Percentiles rank a stretch among this genome's conserved stretches.
phyloP scores from a whole-genome alignment of 2,888 invertebrate species.

The Tribolium freemani region DNA sequence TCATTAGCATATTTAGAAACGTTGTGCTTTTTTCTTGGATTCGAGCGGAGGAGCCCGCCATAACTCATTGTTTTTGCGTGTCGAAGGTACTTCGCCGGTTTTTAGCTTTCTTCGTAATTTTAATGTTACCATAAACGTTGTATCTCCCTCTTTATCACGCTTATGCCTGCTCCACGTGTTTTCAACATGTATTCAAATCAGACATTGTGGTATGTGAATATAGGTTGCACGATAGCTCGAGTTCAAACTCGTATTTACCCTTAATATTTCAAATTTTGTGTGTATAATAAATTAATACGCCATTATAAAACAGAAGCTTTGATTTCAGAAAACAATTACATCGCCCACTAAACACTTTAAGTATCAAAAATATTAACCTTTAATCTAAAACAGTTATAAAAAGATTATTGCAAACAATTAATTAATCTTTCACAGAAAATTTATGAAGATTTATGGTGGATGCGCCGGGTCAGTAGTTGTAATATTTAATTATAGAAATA shows the following conservation, averaged over 20 bases:
- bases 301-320: background rate
- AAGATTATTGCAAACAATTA: no score
- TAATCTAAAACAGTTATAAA: no score
- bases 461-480: background rate
- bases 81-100: conserved; percentile 10
- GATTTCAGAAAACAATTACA: background rate
- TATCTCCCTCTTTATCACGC: conserved; percentile 12
- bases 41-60: background rate
- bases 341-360: no score
- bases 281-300: conserved; percentile 14
- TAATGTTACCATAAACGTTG: conserved; percentile 21
- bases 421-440: no score
- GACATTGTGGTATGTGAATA: background rate
- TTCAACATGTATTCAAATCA: conserved; percentile 24
- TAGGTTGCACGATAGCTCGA: conserved; percentile 9
- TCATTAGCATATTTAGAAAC: conserved; percentile 5
- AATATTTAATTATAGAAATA: no score
- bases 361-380: no score
- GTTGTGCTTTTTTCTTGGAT: background rate
- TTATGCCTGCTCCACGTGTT: background rate
- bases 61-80: conserved; percentile 31
- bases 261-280: conserved; percentile 15
- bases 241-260: conserved; percentile 25
- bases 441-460: background rate
- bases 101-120: conserved; percentile 21